phyloP scores from a whole-genome alignment of 1,140 invertebrate species.

The Oncopeltus fasciatus region DNA sequence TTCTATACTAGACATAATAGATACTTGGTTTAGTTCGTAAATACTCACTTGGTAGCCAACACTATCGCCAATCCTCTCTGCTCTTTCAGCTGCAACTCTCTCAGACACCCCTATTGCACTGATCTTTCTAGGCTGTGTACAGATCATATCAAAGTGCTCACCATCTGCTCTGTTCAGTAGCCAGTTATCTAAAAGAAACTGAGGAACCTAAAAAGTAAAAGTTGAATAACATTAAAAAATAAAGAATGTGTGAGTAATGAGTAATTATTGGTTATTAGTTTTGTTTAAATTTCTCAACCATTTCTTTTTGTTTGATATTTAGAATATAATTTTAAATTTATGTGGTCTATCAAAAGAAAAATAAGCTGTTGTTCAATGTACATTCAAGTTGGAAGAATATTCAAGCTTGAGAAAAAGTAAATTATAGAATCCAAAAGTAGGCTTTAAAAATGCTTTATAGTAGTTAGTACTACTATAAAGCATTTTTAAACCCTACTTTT shows the following conservation, averaged over 20 bases:
- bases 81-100: constrained; percentile 71
- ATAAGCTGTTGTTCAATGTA: no score
- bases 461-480: no score
- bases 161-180: constrained; percentile 34
- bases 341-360: no score
- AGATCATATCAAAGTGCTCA: constrained; percentile 62
- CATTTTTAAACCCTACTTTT: no score
- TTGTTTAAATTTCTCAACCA: no score
- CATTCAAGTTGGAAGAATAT: no score
- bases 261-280: neutral
- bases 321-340: no score
- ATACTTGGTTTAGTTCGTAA: neutral
- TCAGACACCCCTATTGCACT: constrained; percentile 85
- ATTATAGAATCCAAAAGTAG: no score
- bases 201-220: constrained; percentile 46
- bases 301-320: no score
- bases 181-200: constrained; percentile 77
- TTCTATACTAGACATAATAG: neutral
- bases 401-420: no score
- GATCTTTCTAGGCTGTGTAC: constrained; percentile 82
- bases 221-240: neutral
- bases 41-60: constrained; percentile 67
- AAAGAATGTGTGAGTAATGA: neutral
- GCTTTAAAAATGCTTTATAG: no score
- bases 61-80: constrained; percentile 64